These are phyloP conservation scores for Vanessa atalanta DNA, from an alignment of 1,140 invertebrate species.

Conservation along the genomic window DNA sequence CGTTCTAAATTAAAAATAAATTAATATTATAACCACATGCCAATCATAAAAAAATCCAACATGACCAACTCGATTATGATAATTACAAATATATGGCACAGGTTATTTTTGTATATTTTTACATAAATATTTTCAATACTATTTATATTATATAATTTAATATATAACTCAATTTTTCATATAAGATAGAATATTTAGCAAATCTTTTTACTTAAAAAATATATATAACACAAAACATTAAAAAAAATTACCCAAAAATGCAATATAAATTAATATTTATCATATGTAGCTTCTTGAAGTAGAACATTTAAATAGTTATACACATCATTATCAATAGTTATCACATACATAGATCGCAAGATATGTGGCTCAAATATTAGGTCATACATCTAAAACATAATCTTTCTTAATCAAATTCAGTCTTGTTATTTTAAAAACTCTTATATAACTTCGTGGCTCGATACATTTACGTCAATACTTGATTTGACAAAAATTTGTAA, in stretches of 20 bases:
- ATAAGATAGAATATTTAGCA: background rate
- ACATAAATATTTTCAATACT: background rate
- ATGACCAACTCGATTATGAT: slow-evolving; percentile 27
- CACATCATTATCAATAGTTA: background rate
- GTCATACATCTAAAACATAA: slow-evolving; percentile 20
- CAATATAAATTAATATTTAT: background rate
- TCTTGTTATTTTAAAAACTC: slow-evolving; percentile 27
- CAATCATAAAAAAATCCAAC: slow-evolving; percentile 32
- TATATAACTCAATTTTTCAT: background rate
- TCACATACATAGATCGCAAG: slow-evolving; percentile 21
- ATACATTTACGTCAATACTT: background rate
- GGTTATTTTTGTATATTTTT: background rate
- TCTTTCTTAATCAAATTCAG: slow-evolving; percentile 36
- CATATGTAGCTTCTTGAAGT: background rate
- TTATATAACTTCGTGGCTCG: background rate
- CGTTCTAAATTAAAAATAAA: slow-evolving; percentile 55
- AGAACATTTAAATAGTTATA: background rate
- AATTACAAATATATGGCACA: slow-evolving; percentile 14
- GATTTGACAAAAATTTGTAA: background rate
- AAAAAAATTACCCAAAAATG: background rate
- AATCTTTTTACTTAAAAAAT: too few species aligned
- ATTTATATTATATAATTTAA: slow-evolving; percentile 7
- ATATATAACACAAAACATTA: background rate
- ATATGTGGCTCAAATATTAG: slow-evolving; percentile 21
- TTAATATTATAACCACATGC: slow-evolving; percentile 40